Conservation (phyloP, 2,113 vertebrate species). For the Pantherophis guttatus region DNA sequence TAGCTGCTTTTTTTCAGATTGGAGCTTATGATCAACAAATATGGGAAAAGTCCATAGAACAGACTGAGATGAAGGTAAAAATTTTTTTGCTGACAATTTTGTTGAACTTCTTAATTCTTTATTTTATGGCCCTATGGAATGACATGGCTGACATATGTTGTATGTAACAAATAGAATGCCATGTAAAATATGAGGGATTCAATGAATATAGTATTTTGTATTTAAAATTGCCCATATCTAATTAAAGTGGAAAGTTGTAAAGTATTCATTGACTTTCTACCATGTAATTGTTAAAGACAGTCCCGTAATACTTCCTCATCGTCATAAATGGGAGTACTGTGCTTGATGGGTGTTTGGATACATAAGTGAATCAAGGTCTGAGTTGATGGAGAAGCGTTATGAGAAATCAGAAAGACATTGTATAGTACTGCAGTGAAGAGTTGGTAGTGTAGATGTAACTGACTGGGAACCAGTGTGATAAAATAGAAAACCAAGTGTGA, state of each 20-base stretch:
- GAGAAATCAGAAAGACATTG: neutral
- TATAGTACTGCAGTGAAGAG: neutral
- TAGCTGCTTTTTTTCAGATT: slow-evolving; percentile 74
- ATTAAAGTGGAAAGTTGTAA: neutral
- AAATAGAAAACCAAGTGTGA: neutral
- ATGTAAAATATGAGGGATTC: neutral
- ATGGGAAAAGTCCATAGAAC: slow-evolving; percentile 96
- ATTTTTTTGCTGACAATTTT: neutral
- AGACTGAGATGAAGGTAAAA: slow-evolving; percentile 88
- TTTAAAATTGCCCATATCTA: neutral
- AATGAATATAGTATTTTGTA: neutral
- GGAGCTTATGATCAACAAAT: slow-evolving; percentile 97
- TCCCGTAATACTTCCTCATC: neutral
- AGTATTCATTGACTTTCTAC: neutral
- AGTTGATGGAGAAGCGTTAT: neutral
- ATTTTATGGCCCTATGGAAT: neutral
- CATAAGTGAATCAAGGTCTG: neutral
- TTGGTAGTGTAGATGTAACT: neutral
- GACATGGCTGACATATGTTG: neutral
- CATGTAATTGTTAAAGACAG: neutral
- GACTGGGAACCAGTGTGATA: neutral
- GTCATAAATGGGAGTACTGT: neutral
- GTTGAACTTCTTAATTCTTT: neutral
- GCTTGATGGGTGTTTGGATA: neutral
- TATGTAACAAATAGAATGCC: neutral